These are phyloP conservation scores for Leucoraja ocellata DNA, from an alignment of 2,797 vertebrate species.

Conservation along the genomic window DNA sequence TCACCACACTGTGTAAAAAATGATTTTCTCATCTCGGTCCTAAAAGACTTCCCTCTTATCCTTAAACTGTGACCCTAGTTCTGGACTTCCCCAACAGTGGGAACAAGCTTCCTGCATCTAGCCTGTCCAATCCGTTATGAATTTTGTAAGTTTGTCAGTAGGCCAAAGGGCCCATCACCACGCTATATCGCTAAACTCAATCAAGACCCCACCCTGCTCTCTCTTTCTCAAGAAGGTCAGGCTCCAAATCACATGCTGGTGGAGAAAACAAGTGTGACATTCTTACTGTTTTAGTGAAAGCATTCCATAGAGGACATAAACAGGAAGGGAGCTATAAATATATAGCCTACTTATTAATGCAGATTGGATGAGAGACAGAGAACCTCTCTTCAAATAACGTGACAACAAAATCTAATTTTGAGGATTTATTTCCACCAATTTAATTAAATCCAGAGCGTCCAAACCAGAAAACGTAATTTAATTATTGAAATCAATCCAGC, in stretches of 20 bases:
- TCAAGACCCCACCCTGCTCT: not conserved
- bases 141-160: too few relatives aligned
- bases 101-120: too few relatives aligned
- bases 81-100: too few relatives aligned
- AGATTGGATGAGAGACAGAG: not conserved
- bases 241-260: not conserved
- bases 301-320: conserved; percentile 12
- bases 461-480: not conserved
- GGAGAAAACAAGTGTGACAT: not conserved
- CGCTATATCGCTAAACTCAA: too few relatives aligned
- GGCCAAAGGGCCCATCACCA: too few relatives aligned
- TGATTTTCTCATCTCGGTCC: too few relatives aligned
- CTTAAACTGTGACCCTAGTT: too few relatives aligned
- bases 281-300: conserved; percentile 7
- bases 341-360: not conserved
- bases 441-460: not conserved
- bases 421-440: not conserved
- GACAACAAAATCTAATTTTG: not conserved
- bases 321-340: conserved; percentile 11
- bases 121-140: too few relatives aligned
- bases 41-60: too few relatives aligned
- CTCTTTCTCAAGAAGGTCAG: not conserved
- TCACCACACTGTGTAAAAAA: too few relatives aligned
- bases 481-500: not conserved
- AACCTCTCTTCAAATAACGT: not conserved